phyloP scores from a whole-genome alignment of 2,113 vertebrate genomes.

The Cyprichromis sp. region DNA sequence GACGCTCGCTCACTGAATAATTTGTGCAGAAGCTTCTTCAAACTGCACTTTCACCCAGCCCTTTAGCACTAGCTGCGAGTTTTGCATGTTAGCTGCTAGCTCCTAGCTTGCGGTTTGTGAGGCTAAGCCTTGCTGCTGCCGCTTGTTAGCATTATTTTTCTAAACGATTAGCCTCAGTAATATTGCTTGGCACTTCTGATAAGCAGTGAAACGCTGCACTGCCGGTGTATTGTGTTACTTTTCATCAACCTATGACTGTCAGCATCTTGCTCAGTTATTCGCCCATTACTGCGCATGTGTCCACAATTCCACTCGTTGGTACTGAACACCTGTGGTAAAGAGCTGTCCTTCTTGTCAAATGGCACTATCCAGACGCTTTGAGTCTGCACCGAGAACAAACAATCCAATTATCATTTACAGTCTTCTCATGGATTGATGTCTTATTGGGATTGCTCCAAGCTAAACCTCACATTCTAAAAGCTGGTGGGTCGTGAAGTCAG shows the following conservation, averaged over 20 bases:
- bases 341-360: constrained; percentile 48
- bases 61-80: background rate
- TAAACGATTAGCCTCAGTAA: background rate
- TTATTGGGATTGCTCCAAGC: background rate
- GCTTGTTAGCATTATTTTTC: background rate
- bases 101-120: background rate
- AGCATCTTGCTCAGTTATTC: constrained; percentile 17
- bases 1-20: background rate
- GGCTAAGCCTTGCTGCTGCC: background rate
- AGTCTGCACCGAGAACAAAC: background rate
- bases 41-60: background rate
- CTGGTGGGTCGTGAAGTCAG: background rate
- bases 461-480: background rate
- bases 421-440: background rate
- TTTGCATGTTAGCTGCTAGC: background rate
- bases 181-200: background rate
- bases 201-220: background rate
- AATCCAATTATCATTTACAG: background rate
- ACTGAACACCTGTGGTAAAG: background rate
- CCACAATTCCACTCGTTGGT: background rate
- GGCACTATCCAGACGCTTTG: background rate
- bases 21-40: background rate
- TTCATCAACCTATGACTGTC: background rate
- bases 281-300: constrained; percentile 8
- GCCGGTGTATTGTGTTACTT: background rate